A percentile compares a stretch with the other conserved stretches of the same genome.
phyloP scores from a whole-genome alignment of 2,888 invertebrate species.

The Dasysyrphus albostriatus region DNA sequence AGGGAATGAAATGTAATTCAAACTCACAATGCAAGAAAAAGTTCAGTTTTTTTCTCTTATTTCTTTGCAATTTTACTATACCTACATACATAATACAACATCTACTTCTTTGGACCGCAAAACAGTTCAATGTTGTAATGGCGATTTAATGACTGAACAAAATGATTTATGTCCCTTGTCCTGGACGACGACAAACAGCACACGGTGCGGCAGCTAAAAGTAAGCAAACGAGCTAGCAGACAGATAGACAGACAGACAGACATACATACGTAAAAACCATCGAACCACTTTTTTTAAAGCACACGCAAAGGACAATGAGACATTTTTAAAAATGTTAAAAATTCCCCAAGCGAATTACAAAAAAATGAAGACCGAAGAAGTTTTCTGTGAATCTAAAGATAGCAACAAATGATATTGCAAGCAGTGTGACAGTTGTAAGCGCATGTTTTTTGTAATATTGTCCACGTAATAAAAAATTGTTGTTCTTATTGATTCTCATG shows the following conservation, averaged over 20 bases:
- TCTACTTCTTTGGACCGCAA: slow-evolving; percentile 53
- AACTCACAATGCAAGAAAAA: slow-evolving; percentile 47
- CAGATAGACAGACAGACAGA: slow-evolving; percentile 39
- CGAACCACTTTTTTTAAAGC: slow-evolving; percentile 32
- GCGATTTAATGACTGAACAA: slow-evolving; percentile 76
- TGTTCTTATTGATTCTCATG: too few relatives aligned
- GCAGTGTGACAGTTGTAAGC: slow-evolving; percentile 1
- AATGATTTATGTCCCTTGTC: slow-evolving; percentile 74
- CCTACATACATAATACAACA: not conserved
- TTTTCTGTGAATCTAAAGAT: slow-evolving; percentile 10
- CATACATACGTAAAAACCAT: slow-evolving; percentile 2
- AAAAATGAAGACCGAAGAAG: slow-evolving; percentile 42
- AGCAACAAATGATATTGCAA: slow-evolving; percentile 39
- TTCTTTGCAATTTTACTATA: slow-evolving; percentile 26
- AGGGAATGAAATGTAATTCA: slow-evolving; percentile 32
- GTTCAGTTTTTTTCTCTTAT: not conserved
- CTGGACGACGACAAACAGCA: slow-evolving; percentile 63
- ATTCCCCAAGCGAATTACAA: slow-evolving; percentile 38
- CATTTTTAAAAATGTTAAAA: slow-evolving; percentile 49
- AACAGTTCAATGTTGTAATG: slow-evolving; percentile 72
- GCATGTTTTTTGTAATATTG: not conserved
- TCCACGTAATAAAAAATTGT: too few relatives aligned
- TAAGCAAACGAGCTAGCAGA: slow-evolving; percentile 48
- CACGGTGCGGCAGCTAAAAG: slow-evolving; percentile 45
- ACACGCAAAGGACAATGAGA: slow-evolving; percentile 56